phyloP scores from a whole-genome alignment of 2,113 vertebrate species.

The Corythornis madagascariensis region DNA sequence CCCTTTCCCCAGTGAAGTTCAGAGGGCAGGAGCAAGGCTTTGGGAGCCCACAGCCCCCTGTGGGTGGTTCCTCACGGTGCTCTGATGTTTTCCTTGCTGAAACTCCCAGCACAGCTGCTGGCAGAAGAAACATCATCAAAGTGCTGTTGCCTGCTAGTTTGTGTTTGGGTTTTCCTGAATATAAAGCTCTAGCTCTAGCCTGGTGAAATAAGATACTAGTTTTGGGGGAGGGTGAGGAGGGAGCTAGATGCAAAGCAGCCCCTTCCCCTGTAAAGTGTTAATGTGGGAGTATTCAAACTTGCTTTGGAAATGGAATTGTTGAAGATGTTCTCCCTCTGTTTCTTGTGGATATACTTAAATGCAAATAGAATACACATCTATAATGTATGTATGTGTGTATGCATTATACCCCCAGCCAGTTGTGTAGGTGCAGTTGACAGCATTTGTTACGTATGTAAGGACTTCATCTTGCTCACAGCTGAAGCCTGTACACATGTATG shows the following conservation, averaged over 20 bases:
- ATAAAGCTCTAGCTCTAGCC: neutral
- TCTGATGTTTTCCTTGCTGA: neutral
- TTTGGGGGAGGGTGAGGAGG: neutral
- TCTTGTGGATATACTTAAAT: neutral
- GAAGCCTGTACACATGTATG: neutral
- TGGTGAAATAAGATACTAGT: neutral
- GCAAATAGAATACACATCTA: neutral
- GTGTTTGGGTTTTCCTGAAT: neutral
- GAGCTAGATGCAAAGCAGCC: neutral
- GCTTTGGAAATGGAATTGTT: neutral
- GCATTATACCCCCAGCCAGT: neutral
- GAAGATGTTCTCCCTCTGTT: neutral
- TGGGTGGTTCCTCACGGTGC: neutral
- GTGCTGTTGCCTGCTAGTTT: neutral
- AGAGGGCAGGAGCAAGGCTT: neutral
- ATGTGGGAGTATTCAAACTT: neutral
- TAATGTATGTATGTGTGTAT: neutral
- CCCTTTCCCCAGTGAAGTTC: neutral
- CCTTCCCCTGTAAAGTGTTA: neutral
- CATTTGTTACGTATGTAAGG: neutral
- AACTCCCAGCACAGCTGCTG: neutral
- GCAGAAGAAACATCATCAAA: conserved; percentile 4
- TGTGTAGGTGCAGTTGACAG: neutral
- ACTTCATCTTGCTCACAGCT: neutral
- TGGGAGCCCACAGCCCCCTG: neutral